A percentile compares a stretch with the other conserved stretches of the same genome.
Evolutionary conservation across 2,797 vertebrate species (phyloP).

Genomic region (Pseudocheirus occidentalis): DNA sequence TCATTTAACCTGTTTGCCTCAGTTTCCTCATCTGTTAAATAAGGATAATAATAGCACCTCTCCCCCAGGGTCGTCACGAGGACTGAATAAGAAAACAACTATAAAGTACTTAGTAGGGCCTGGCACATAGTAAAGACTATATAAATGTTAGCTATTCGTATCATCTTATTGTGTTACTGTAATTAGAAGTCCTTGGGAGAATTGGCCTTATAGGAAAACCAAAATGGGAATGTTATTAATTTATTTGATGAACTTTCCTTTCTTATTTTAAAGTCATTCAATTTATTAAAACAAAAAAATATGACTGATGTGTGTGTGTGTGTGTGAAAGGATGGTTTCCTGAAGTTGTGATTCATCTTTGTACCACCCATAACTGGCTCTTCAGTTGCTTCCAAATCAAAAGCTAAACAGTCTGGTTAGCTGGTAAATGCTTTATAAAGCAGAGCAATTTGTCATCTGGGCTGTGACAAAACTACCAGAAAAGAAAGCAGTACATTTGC

Average conservation of each 20-base stretch:
- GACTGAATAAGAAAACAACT: not conserved
- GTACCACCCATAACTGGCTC: slow-evolving; percentile 4
- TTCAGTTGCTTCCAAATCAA: slow-evolving; percentile 50
- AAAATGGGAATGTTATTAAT: not conserved
- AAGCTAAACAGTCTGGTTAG: slow-evolving; percentile 62
- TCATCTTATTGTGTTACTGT: not conserved
- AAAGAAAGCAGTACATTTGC: slow-evolving; percentile 72
- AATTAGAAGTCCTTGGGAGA: slow-evolving; percentile 28
- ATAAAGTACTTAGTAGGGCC: not conserved
- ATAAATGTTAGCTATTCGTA: slow-evolving; percentile 21
- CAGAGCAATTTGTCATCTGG: slow-evolving; percentile 67
- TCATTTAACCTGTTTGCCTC: not conserved
- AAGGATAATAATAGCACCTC: not conserved
- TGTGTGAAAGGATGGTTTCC: not conserved
- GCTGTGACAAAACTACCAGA: slow-evolving; percentile 66
- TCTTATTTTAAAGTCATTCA: slow-evolving; percentile 33
- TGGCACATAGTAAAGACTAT: not conserved
- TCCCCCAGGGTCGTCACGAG: not conserved
- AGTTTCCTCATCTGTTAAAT: not conserved
- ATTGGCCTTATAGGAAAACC: slow-evolving; percentile 9
- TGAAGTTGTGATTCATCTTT: slow-evolving; percentile 6
- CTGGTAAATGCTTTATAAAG: slow-evolving; percentile 50
- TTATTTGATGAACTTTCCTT: slow-evolving; percentile 14
- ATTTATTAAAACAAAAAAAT: slow-evolving; percentile 23
- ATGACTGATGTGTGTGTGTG: not conserved